A percentile compares a stretch with the other conserved stretches of the same genome.
Conservation (phyloP, 2,113 vertebrate species). For the Chaetura pelagica region DNA sequence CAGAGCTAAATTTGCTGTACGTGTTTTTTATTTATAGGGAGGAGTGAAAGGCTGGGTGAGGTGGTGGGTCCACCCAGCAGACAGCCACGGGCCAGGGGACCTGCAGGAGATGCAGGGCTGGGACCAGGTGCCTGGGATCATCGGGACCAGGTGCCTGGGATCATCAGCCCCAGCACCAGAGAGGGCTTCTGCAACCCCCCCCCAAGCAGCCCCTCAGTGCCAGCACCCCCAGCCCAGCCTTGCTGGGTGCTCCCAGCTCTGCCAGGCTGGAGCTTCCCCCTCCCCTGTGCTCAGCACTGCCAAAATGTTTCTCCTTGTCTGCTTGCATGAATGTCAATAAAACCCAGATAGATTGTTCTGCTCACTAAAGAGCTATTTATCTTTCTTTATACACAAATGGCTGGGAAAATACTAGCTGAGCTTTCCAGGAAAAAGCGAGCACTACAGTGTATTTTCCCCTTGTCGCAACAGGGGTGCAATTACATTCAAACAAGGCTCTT, state of each 20-base stretch:
- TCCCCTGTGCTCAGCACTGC: neutral
- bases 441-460: constrained; percentile 63
- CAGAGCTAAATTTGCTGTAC: neutral
- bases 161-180: neutral
- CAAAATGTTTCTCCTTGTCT: constrained; percentile 43
- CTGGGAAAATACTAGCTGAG: constrained; percentile 64
- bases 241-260: neutral
- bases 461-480: constrained; percentile 66
- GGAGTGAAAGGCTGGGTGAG: neutral
- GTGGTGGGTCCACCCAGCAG: neutral
- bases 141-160: neutral
- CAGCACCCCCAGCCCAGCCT: neutral
- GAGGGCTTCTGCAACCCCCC: neutral
- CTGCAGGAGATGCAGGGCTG: neutral
- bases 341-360: constrained; percentile 40
- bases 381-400: constrained; percentile 59
- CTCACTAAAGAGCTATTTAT: constrained; percentile 65
- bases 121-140: neutral
- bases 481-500: constrained; percentile 66
- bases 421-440: constrained; percentile 61
- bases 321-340: constrained; percentile 54
- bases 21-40: neutral
- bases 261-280: neutral
- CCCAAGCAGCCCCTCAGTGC: neutral
- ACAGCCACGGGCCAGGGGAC: accelerated